Evolutionary conservation across 2,888 invertebrate species (phyloP).

Genomic region (Papilio elwesi): DNA sequence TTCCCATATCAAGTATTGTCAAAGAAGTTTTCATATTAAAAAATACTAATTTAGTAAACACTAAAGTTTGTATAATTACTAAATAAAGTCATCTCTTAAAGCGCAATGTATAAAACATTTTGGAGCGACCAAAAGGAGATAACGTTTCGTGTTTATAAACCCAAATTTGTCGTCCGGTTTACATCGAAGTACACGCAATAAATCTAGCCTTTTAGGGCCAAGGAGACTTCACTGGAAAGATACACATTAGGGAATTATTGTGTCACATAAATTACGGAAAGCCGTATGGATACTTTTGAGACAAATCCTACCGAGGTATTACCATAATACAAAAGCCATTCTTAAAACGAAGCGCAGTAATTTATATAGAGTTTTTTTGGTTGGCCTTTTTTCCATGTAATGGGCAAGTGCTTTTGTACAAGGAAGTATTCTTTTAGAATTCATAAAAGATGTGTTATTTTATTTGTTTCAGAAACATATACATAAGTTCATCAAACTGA

Average conservation of each 20-base stretch:
- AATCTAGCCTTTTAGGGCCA: constrained; percentile 37
- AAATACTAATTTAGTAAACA: too few relatives aligned
- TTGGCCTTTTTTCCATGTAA: background rate
- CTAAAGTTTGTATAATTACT: constrained; percentile 3
- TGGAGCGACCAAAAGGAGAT: constrained; percentile 24
- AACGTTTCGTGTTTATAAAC: constrained; percentile 24
- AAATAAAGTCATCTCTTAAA: constrained; percentile 13
- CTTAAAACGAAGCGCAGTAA: constrained; percentile 14
- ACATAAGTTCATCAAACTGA: background rate
- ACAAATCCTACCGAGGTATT: constrained; percentile 30
- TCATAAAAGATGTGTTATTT: background rate
- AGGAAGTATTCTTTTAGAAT: background rate
- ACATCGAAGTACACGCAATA: constrained; percentile 37
- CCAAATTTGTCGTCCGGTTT: constrained; percentile 36
- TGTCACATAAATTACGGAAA: constrained; percentile 40
- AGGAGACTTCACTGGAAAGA: constrained; percentile 36
- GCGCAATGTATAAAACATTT: constrained; percentile 31
- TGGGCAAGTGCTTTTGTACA: background rate
- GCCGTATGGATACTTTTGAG: constrained; percentile 36
- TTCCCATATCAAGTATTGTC: too few relatives aligned
- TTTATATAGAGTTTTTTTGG: constrained; percentile 15
- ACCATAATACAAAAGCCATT: constrained; percentile 30
- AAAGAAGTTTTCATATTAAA: too few relatives aligned
- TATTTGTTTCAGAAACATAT: background rate
- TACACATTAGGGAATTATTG: constrained; percentile 39